These are phyloP conservation scores for Lepidotrigona ventralis DNA, from an alignment of 1,140 invertebrate genomes.

Conservation along the genomic window DNA sequence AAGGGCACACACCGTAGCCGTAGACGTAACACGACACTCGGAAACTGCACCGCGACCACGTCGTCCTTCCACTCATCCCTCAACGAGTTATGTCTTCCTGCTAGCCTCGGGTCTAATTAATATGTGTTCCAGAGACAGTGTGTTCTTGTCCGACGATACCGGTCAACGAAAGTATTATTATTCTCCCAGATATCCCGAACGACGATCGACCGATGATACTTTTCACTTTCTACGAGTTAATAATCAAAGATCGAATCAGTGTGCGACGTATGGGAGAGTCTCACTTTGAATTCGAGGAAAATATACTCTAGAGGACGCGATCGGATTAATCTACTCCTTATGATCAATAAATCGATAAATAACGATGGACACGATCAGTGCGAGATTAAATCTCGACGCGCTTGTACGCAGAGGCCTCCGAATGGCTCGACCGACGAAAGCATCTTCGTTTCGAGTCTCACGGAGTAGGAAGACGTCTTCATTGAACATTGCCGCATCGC, in stretches of 20 bases:
- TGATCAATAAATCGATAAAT: too few relatives aligned
- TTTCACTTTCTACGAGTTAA: not conserved
- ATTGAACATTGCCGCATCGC: not conserved
- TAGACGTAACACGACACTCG: conserved; percentile 74
- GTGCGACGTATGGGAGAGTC: too few relatives aligned
- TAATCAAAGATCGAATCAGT: not conserved
- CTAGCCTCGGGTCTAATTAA: conserved; percentile 69
- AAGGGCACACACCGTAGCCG: not conserved
- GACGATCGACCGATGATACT: too few relatives aligned
- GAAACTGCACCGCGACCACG: conserved; percentile 61
- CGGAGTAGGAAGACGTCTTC: not conserved
- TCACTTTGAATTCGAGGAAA: too few relatives aligned
- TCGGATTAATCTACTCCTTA: not conserved
- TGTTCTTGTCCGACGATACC: conserved; percentile 37
- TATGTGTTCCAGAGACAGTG: conserved; percentile 73
- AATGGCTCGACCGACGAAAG: not conserved
- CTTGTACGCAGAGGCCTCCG: too few relatives aligned
- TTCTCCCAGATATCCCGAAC: not conserved
- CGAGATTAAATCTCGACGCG: not conserved
- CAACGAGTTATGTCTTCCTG: conserved; percentile 75
- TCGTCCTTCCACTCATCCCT: conserved; percentile 57
- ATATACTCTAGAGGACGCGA: too few relatives aligned
- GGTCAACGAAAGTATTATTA: too few relatives aligned
- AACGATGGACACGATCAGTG: too few relatives aligned
- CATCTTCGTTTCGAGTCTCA: not conserved